Evolutionary conservation across 2,113 vertebrate species (phyloP).

Genomic region (Ophiodon elongatus): DNA sequence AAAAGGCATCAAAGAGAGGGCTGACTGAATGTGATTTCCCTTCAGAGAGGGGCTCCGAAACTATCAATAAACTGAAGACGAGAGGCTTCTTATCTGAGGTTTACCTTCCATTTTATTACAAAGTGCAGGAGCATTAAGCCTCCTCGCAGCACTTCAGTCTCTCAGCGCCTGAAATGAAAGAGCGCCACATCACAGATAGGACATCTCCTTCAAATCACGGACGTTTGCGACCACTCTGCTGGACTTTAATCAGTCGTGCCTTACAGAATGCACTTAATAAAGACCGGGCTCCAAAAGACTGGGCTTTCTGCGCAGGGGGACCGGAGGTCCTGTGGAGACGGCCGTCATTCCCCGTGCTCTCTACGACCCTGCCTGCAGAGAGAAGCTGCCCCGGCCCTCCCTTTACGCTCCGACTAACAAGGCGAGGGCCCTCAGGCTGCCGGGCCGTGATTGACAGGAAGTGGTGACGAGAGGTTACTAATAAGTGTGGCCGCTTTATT

Average conservation of each 20-base stretch:
- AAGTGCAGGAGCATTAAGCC: constrained; percentile 47
- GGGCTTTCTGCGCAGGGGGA: constrained; percentile 34
- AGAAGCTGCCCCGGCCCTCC: constrained; percentile 46
- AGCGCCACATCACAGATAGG: constrained; percentile 31
- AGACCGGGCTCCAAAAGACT: constrained; percentile 35
- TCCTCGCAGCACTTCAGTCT: constrained; percentile 40
- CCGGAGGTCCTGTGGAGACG: constrained; percentile 61
- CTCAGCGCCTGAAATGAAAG: constrained; percentile 41
- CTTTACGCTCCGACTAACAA: constrained; percentile 63
- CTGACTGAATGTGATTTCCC: constrained; percentile 63
- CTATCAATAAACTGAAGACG: constrained; percentile 60
- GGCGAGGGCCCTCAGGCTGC: constrained; percentile 50
- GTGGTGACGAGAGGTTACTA: constrained; percentile 42
- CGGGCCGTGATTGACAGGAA: constrained; percentile 64
- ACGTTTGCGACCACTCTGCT: constrained; percentile 2
- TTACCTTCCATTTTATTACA: constrained; percentile 70
- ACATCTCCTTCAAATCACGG: constrained; percentile 17
- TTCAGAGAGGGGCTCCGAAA: constrained; percentile 48
- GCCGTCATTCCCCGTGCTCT: constrained; percentile 64
- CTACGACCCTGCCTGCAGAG: constrained; percentile 64
- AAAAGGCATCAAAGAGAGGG: constrained; percentile 57
- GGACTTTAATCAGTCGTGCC: constrained; percentile 33
- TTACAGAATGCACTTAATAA: constrained; percentile 28
- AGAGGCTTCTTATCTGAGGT: constrained; percentile 57
- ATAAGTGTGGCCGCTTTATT: constrained; percentile 53